Evolutionary conservation across 2,797 vertebrate genomes (phyloP).

Genomic region (Syndactyla subalaris): DNA sequence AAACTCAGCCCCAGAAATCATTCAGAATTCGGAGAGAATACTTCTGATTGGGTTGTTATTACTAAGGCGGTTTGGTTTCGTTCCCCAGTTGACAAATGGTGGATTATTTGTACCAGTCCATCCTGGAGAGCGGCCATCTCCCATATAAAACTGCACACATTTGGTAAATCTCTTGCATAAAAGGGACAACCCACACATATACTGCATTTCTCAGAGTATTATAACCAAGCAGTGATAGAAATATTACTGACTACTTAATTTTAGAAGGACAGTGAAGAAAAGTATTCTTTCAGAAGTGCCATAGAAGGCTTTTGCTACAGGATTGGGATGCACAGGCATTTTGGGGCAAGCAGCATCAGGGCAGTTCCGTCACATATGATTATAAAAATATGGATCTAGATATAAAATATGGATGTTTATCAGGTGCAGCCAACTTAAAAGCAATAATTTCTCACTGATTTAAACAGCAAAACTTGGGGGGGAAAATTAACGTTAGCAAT

Average conservation of each 20-base stretch:
- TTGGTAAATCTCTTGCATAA: background rate
- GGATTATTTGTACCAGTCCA: background rate
- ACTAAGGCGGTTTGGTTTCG: background rate
- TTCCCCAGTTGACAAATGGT: background rate
- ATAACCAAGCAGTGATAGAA: background rate
- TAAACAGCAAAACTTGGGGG: background rate
- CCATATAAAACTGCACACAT: background rate
- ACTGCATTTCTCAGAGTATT: background rate
- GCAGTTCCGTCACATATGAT: background rate
- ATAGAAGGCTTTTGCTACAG: background rate
- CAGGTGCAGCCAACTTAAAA: background rate
- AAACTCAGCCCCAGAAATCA: background rate
- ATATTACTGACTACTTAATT: background rate
- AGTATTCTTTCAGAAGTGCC: background rate
- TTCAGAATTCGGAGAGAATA: background rate
- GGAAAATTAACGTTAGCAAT: accelerated
- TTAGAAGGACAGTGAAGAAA: background rate
- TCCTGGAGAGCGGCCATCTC: background rate
- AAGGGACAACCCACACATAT: background rate
- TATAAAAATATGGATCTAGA: background rate
- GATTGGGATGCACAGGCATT: background rate
- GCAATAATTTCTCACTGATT: background rate
- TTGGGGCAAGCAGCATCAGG: background rate
- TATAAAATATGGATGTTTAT: background rate
- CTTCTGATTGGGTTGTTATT: background rate